Base-by-base conservation (phyloP, 2,113 vertebrate species). In the Tor tambroides region DNA sequence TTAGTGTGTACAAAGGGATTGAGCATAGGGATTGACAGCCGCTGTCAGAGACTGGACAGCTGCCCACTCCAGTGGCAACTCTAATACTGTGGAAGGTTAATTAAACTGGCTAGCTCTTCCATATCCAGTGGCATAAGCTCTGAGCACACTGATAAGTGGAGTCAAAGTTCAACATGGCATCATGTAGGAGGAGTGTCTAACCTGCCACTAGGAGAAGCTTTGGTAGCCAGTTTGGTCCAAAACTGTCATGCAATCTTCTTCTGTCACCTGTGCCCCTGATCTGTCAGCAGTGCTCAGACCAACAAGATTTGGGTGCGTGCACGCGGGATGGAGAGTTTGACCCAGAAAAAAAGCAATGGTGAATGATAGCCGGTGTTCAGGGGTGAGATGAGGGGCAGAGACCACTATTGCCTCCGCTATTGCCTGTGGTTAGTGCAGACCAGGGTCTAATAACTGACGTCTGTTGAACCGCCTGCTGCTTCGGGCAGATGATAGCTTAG, bases 71-170 rank as follows among this genome's bases (percentile, higher is more conserved):
- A 75, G 86, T 77, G 30, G 46, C 56, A 76, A 72, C 81, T 61
- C 69, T 83, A 59, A 74, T 51, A n/a, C 56, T 65, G 54, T 65
- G 80, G 5, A 49, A 87, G 86, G 86, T 87, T 87, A 87, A 87
- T 87, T 87, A 87, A 87, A 87, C 69, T 87, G 71, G 59, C 71
- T 65, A 67, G n/a, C 71, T 80, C 71, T 75, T 43, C 32, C 10
- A 23, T 43, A 23, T 32, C 69, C 43, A 82, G 61, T 56, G 23
- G 71, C 71, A 65, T 49, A 87, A 46, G 56, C 86, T 86, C 78
- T 51, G 51, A 28, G 61, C 89, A 88, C 79, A 77, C 81, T 83
- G 81, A 88, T 56, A 90, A 87, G 82, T 86, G 69, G 77, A 46
- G 75, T 87, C 71, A 83, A 63, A 77, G 86, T 72, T 82, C 54